Base-by-base conservation (phyloP, 1,140 invertebrate species). In the Listronotus oregonensis region DNA sequence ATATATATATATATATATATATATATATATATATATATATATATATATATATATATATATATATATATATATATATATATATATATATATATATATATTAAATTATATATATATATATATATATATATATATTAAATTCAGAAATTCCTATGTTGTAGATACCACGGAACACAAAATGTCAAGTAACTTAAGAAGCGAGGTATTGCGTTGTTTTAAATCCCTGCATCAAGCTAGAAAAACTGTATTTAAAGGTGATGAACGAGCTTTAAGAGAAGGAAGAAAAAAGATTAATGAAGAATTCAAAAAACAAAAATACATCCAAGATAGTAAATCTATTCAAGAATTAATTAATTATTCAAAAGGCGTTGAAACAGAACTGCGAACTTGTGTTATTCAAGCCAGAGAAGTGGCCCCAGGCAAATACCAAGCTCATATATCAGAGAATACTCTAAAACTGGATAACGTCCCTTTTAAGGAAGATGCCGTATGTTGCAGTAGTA, bases 261-360 rank as follows among this genome's bases (percentile, higher is more conserved):
- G 72, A 69, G 85, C 87, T 7, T 79, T 90, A 54, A 70, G 77
- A 71, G 80, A 86, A 66, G 80, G 80, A 6, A 83, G 87, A 73
- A 50, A 78, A 15, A 85, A 83, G 76, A 88, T 90, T 57, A 89
- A 89, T 75, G 81, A 85, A 49, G 87, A 88, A 75, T 89, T 83
- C 74, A 80, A 73, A 56, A 89, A 89, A 78, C 82, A 86, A 69
- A 86, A 83, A 77, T 66, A 82, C 72, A 73, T 88, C 10, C 75
- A 74, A 42, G 80, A 89, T 68, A 59, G 71, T 63, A 76, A 77
- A 55, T 69, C 82, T 40, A 85, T 89, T 64, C 68, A 79, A 67
- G 74, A 89, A 86, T 77, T 89, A 73, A 78, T 89, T 34, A 81
- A 85, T 73, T 83, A 83, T 73, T 82, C 83, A 1, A 80, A 82